Conservation (phyloP, 2,113 vertebrate species). For the Garra rufa region DNA sequence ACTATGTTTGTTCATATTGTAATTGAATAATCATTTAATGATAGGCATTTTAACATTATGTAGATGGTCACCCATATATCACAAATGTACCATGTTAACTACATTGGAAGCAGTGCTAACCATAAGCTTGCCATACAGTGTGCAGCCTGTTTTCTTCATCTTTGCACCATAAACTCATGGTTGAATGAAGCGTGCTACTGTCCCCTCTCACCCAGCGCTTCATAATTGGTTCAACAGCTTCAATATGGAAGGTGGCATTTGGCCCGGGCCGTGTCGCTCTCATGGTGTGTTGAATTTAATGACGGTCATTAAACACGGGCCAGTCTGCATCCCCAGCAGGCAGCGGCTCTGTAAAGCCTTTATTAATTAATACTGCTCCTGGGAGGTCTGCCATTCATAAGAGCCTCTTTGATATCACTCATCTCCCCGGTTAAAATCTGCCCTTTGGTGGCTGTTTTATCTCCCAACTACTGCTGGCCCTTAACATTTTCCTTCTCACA, state of each 20-base stretch:
- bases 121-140: neutral
- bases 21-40: neutral
- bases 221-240: constrained; percentile 47
- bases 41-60: neutral
- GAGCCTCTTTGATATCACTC: constrained; percentile 52
- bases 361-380: constrained; percentile 63
- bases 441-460: constrained; percentile 64
- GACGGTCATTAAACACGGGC: constrained; percentile 50
- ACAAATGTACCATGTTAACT: neutral
- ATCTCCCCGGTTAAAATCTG: constrained; percentile 47
- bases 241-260: constrained; percentile 57
- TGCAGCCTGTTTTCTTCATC: neutral
- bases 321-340: constrained; percentile 49
- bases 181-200: neutral
- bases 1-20: neutral
- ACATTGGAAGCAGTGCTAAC: neutral
- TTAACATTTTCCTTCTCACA: constrained; percentile 48
- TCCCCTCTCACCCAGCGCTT: constrained; percentile 19
- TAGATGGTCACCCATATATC: neutral
- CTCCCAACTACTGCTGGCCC: constrained; percentile 43
- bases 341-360: constrained; percentile 55
- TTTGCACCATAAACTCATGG: neutral
- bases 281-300: constrained; percentile 57
- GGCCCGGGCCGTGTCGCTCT: constrained; percentile 18
- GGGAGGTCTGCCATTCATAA: constrained; percentile 53